phyloP scores from a whole-genome alignment of 1,140 invertebrate genomes.

The Aphis gossypii region DNA sequence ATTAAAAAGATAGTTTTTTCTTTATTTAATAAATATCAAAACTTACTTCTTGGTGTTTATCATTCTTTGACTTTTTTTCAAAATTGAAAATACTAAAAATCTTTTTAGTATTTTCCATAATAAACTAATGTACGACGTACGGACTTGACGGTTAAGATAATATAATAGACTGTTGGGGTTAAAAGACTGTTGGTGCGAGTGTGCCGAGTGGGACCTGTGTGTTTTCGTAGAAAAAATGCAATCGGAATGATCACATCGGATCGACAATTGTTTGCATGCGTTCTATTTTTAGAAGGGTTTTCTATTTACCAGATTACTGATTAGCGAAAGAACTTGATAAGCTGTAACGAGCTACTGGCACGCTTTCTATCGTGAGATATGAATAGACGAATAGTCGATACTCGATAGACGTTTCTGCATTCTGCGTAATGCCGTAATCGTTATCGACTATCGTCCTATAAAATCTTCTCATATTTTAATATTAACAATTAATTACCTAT shows the following conservation, averaged over 20 bases:
- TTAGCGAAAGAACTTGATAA: too few relatives aligned
- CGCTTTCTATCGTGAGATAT: too few relatives aligned
- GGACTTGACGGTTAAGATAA: not conserved
- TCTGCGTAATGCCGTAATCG: not conserved
- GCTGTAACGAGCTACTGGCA: too few relatives aligned
- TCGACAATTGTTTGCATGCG: not conserved
- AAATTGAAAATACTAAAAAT: not conserved
- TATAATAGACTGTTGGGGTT: not conserved
- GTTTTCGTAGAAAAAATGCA: not conserved
- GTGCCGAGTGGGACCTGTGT: not conserved
- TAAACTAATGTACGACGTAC: not conserved
- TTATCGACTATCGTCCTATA: not conserved
- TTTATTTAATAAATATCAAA: not conserved
- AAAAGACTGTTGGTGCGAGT: too few relatives aligned
- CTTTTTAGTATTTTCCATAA: not conserved
- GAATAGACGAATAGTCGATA: not conserved
- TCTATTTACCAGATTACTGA: not conserved
- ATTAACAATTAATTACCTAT: not conserved
- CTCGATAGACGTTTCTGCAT: not conserved
- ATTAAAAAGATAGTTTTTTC: not conserved
- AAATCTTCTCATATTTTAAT: not conserved
- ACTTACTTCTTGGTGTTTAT: conserved; percentile 10
- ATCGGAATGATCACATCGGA: not conserved
- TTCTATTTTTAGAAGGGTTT: conserved; percentile 19
- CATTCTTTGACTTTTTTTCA: conserved; percentile 1